Conservation (phyloP, 2,888 invertebrate genomes). For the Synergus gifuensis region DNA sequence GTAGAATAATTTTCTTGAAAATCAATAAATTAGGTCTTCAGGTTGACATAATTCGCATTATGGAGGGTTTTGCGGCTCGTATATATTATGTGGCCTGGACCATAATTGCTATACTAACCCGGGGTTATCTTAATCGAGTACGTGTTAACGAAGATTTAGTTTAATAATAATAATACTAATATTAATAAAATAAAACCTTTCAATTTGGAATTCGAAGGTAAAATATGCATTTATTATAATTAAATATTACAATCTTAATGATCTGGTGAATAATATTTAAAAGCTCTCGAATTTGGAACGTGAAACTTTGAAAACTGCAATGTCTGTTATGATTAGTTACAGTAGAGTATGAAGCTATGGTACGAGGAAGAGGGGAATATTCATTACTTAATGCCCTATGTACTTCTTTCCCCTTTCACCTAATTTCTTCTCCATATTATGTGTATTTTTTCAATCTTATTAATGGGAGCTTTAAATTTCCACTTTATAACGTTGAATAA, state of each 20-base stretch:
- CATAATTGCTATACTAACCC: too few species aligned
- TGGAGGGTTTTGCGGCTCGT: too few species aligned
- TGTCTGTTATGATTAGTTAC: constrained; percentile 17
- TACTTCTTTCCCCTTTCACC: constrained; percentile 10
- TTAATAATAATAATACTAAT: too few species aligned
- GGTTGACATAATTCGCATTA: too few species aligned
- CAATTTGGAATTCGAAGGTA: too few species aligned
- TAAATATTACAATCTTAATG: not conserved
- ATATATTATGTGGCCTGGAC: too few species aligned
- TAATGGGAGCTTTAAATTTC: constrained; percentile 16
- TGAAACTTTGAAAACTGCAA: constrained; percentile 4
- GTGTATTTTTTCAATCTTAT: not conserved
- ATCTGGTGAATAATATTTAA: not conserved
- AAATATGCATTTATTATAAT: too few species aligned
- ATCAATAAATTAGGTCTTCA: too few species aligned
- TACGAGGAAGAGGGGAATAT: constrained; percentile 36
- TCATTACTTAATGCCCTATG: constrained; percentile 42
- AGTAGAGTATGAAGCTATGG: constrained; percentile 4
- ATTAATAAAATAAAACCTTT: too few species aligned
- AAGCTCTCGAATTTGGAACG: constrained; percentile 5
- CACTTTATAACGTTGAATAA: constrained; percentile 2
- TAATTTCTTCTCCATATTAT: not conserved
- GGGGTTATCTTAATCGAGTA: too few species aligned
- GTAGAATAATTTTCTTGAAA: too few species aligned
- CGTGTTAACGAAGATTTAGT: too few species aligned